A percentile compares a stretch with the other conserved stretches of the same genome.
These are phyloP conservation scores for Tribolium freemani DNA, from an alignment of 2,888 invertebrate genomes.

Conservation along the genomic window DNA sequence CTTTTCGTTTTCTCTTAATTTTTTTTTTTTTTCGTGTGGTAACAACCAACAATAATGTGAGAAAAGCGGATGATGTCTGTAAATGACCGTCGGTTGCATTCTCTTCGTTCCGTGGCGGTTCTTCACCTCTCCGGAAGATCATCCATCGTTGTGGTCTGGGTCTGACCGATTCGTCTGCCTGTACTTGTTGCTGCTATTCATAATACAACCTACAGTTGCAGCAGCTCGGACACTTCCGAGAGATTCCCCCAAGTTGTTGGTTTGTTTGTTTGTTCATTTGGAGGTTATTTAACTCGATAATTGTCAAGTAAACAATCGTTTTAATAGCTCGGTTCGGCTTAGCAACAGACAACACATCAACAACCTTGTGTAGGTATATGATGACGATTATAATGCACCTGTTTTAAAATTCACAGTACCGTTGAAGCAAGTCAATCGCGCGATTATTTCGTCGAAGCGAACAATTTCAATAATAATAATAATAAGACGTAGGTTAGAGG, in stretches of 20 bases:
- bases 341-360: conserved; percentile 41
- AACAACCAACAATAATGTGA: not conserved
- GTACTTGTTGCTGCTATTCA: conserved; percentile 46
- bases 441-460: too few relatives aligned
- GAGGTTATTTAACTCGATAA: conserved; percentile 44
- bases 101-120: conserved; percentile 57
- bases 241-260: not conserved
- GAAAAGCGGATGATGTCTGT: conserved; percentile 56
- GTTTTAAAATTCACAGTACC: conserved; percentile 44
- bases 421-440: not conserved
- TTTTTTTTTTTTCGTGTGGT: not conserved
- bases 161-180: conserved; percentile 46
- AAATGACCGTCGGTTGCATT: conserved; percentile 58
- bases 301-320: conserved; percentile 46
- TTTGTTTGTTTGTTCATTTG: too few relatives aligned
- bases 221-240: conserved; percentile 41
- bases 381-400: conserved; percentile 40
- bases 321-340: conserved; percentile 38
- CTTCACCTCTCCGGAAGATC: conserved; percentile 56
- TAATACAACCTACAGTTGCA: not conserved
- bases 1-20: conserved; percentile 22
- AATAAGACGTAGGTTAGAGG: too few relatives aligned
- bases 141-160: conserved; percentile 45
- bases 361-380: conserved; percentile 37
- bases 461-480: too few relatives aligned